Conservation (phyloP, 2,113 vertebrate species). For the Morone chrysops region DNA sequence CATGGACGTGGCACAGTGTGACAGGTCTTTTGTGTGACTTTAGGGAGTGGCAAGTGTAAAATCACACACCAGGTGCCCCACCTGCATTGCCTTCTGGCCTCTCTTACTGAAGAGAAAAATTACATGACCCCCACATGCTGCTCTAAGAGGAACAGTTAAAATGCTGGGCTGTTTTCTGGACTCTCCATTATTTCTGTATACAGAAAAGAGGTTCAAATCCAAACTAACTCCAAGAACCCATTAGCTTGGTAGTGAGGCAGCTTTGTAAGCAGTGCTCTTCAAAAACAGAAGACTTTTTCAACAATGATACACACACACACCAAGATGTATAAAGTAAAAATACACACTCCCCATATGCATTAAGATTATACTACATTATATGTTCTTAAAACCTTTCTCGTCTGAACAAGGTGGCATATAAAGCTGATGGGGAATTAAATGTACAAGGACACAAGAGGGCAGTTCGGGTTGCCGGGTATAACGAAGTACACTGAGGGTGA, state of each 20-base stretch:
- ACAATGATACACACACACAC: not conserved
- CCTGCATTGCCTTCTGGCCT: slow-evolving; percentile 89
- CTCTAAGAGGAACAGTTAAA: slow-evolving; percentile 86
- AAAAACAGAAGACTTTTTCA: slow-evolving; percentile 85
- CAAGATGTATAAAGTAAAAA: slow-evolving; percentile 29
- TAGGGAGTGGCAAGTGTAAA: slow-evolving; percentile 73
- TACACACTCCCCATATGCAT: not conserved
- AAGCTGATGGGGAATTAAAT: slow-evolving; percentile 53
- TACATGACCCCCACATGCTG: slow-evolving; percentile 91
- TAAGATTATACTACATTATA: slow-evolving; percentile 3
- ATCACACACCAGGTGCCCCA: slow-evolving; percentile 83
- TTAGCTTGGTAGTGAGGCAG: slow-evolving; percentile 86
- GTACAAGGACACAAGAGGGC: slow-evolving; percentile 61
- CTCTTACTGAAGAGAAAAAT: slow-evolving; percentile 86
- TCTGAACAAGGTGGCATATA: slow-evolving; percentile 25
- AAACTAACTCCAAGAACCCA: slow-evolving; percentile 88
- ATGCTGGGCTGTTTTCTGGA: slow-evolving; percentile 90
- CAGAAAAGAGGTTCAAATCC: slow-evolving; percentile 85
- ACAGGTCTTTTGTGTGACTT: slow-evolving; percentile 12
- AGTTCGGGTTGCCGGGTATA: slow-evolving; percentile 40
- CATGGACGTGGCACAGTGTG: not conserved
- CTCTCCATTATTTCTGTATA: slow-evolving; percentile 87
- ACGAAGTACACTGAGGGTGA: slow-evolving; percentile 42
- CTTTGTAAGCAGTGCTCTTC: slow-evolving; percentile 86
- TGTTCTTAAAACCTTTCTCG: slow-evolving; percentile 16